Percentiles rank a stretch among this genome's conserved stretches.
phyloP scores from a whole-genome alignment of 1,140 invertebrate genomes.

The Lepidurus couesii region DNA sequence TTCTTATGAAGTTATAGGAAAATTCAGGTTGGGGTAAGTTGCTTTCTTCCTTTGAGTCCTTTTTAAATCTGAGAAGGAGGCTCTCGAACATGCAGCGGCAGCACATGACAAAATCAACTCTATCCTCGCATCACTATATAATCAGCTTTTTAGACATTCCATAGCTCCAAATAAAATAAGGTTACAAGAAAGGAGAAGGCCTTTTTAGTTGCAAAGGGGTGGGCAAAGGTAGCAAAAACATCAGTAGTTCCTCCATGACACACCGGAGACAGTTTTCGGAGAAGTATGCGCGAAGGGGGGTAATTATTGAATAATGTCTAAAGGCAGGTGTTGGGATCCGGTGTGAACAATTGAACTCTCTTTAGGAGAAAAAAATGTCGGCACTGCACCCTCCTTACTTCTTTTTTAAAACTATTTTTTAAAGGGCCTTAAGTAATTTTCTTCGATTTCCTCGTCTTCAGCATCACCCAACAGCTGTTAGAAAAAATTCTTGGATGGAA shows the following conservation, averaged over 20 bases:
- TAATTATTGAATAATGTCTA: background rate
- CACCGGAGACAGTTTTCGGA: background rate
- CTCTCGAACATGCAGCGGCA: too few species aligned
- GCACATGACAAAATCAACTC: too few species aligned
- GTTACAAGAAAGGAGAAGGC: too few species aligned
- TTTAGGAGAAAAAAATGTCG: background rate
- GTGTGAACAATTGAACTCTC: background rate
- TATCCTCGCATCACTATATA: too few species aligned
- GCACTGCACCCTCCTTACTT: conserved; percentile 1
- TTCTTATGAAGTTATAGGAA: too few species aligned
- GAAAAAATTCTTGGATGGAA: background rate
- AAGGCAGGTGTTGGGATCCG: background rate
- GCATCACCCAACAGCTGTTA: background rate
- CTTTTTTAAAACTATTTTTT: background rate
- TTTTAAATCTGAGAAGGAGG: too few species aligned
- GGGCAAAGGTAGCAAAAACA: background rate
- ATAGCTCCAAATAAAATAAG: too few species aligned
- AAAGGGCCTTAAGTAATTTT: background rate
- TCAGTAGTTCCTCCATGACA: background rate
- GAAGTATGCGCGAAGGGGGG: background rate
- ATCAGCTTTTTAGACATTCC: too few species aligned
- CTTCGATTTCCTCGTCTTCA: background rate
- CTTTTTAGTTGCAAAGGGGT: too few species aligned
- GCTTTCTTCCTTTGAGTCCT: too few species aligned
- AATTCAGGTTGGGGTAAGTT: too few species aligned